These are phyloP conservation scores for Drosophila mauritiana DNA, from an alignment of 1,140 invertebrate genomes.

Conservation along the genomic window DNA sequence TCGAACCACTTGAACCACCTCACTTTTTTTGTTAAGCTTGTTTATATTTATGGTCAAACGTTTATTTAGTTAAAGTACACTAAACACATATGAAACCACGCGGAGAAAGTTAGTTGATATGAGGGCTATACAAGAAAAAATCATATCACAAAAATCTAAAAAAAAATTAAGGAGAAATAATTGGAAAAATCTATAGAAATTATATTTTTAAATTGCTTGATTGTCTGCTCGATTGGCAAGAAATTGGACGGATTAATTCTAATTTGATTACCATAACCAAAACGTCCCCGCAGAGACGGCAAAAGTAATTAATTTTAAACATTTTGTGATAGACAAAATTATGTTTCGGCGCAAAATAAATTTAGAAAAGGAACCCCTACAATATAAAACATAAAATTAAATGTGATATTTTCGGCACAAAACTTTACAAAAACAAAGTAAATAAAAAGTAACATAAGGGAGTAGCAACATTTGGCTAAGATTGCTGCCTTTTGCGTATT, in stretches of 20 bases:
- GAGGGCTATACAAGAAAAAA: conserved; percentile 31
- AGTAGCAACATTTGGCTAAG: conserved; percentile 43
- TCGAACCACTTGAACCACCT: conserved; percentile 80
- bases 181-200: conserved; percentile 26
- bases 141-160: conserved; percentile 62
- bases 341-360: conserved; percentile 64
- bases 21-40: conserved; percentile 75
- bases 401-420: conserved; percentile 84
- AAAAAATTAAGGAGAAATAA: conserved; percentile 10
- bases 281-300: conserved; percentile 53
- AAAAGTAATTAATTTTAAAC: conserved; percentile 79
- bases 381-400: conserved; percentile 62
- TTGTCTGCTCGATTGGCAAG: conserved; percentile 39
- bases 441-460: conserved; percentile 27
- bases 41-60: conserved; percentile 61
- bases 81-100: conserved; percentile 3
- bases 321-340: conserved; percentile 84
- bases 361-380: conserved; percentile 27
- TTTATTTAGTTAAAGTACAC: conserved; percentile 49
- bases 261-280: conserved; percentile 43
- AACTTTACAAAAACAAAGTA: conserved; percentile 62
- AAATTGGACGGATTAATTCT: conserved; percentile 21
- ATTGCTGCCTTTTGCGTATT: conserved; percentile 46
- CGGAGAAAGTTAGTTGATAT: conserved; percentile 28
- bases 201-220: conserved; percentile 33